Evolutionary conservation across 2,888 invertebrate genomes (phyloP).

Genomic region (Torymus auratus): DNA sequence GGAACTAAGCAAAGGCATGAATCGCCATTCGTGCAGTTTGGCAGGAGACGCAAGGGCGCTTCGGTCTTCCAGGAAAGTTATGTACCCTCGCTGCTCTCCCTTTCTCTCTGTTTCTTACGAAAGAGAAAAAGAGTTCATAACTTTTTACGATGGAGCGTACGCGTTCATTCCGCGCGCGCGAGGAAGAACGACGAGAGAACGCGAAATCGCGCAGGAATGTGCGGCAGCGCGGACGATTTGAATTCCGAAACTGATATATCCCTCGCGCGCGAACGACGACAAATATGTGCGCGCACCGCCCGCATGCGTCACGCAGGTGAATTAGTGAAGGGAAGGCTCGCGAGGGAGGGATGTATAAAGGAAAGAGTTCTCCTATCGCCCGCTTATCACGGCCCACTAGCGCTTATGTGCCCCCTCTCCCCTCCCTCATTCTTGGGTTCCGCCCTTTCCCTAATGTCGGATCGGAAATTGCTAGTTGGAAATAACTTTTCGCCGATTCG

Average conservation of each 20-base stretch:
- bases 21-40: neutral
- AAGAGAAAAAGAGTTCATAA: conserved; percentile 6
- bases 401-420: no score
- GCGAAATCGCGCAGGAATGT: conserved; percentile 5
- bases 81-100: neutral
- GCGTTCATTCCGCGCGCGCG: no score
- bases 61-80: neutral
- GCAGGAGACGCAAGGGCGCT: neutral
- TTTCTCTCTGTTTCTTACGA: no score
- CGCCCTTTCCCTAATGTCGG: no score
- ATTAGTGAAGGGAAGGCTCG: neutral
- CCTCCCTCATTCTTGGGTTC: no score
- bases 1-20: no score
- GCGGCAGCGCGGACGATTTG: neutral
- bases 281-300: neutral
- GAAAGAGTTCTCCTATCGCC: neutral
- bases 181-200: neutral
- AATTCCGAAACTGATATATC: conserved; percentile 1
- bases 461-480: no score
- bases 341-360: no score
- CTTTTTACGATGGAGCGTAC: neutral
- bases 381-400: neutral
- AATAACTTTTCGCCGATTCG: no score
- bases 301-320: neutral
- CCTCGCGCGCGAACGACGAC: neutral